A percentile compares a stretch with the other conserved stretches of the same genome.
phyloP scores from a whole-genome alignment of 2,797 vertebrate genomes.

The Poeciliopsis gracilis region DNA sequence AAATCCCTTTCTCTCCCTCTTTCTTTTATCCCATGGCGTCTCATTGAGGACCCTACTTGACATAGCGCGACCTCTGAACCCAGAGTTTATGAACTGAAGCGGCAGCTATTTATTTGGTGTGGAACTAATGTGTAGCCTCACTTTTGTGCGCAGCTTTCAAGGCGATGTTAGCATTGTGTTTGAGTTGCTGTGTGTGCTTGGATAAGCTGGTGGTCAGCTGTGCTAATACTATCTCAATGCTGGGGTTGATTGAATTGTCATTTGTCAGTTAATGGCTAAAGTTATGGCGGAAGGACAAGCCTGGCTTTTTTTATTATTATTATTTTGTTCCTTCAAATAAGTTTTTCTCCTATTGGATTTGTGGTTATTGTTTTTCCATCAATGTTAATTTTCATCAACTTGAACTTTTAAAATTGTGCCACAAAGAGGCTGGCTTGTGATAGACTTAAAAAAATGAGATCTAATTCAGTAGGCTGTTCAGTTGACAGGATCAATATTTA shows the following conservation, averaged over 20 bases:
- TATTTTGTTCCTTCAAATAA: neutral
- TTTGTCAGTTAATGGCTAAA: constrained; percentile 43
- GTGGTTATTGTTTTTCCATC: constrained; percentile 14
- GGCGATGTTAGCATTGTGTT: constrained; percentile 68
- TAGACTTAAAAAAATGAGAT: neutral
- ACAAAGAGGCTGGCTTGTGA: neutral
- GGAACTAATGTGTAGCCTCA: constrained; percentile 66
- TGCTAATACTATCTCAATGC: constrained; percentile 58
- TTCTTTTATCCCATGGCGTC: constrained; percentile 75
- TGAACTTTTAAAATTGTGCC: constrained; percentile 9
- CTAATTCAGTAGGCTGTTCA: neutral
- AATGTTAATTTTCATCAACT: neutral
- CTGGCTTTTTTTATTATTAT: neutral
- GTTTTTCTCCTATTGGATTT: neutral
- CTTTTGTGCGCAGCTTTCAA: constrained; percentile 70
- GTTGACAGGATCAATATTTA: neutral
- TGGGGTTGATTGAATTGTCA: constrained; percentile 40
- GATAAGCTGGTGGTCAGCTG: constrained; percentile 69
- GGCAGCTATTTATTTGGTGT: constrained; percentile 75
- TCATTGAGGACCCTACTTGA: constrained; percentile 80
- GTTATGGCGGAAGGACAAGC: constrained; percentile 23
- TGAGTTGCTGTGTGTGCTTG: constrained; percentile 60
- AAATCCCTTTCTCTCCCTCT: constrained; percentile 71
- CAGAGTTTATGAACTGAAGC: constrained; percentile 80
- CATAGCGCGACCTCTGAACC: constrained; percentile 78